Percentiles rank a stretch among this genome's conserved stretches.
These are phyloP conservation scores for Empis livida DNA, from an alignment of 2,888 invertebrate genomes.

Conservation along the genomic window DNA sequence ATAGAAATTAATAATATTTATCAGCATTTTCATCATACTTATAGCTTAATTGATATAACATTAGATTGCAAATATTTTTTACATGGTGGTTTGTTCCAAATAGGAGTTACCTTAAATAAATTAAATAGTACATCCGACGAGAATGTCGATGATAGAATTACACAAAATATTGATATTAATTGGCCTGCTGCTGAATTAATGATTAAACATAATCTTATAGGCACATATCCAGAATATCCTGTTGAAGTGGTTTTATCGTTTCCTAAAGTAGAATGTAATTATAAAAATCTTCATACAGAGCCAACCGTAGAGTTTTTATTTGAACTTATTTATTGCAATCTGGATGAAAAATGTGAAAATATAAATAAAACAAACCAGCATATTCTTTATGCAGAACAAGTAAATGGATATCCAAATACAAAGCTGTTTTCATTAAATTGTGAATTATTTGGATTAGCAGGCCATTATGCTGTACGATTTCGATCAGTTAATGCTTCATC, in stretches of 20 bases:
- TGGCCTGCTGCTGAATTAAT: constrained; percentile 66
- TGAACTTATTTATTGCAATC: constrained; percentile 69
- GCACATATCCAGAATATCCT: constrained; percentile 64
- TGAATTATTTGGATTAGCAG: constrained; percentile 70
- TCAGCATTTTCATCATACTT: constrained; percentile 12
- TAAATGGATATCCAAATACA: constrained; percentile 56
- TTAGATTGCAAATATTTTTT: constrained; percentile 63
- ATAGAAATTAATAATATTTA: constrained; percentile 20
- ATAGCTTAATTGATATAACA: constrained; percentile 37
- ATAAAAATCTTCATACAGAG: constrained; percentile 29
- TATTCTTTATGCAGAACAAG: constrained; percentile 64
- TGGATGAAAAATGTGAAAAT: constrained; percentile 50
- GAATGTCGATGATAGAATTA: constrained; percentile 25
- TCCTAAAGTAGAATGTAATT: constrained; percentile 52
- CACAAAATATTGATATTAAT: constrained; percentile 55
- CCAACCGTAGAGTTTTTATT: constrained; percentile 58
- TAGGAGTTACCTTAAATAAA: constrained; percentile 27
- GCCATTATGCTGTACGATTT: constrained; percentile 63
- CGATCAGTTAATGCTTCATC: constrained; percentile 52
- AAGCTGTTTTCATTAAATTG: constrained; percentile 56
- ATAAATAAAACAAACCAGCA: constrained; percentile 41
- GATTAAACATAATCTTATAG: constrained; percentile 60
- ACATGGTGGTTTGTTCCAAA: constrained; percentile 51
- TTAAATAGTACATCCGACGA: constrained; percentile 11
- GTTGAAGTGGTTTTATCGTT: constrained; percentile 65